Base-by-base conservation (phyloP, 37 sponge, comb jelly and placozoan species). In the Chondrilla cf. caribensis region DNA sequence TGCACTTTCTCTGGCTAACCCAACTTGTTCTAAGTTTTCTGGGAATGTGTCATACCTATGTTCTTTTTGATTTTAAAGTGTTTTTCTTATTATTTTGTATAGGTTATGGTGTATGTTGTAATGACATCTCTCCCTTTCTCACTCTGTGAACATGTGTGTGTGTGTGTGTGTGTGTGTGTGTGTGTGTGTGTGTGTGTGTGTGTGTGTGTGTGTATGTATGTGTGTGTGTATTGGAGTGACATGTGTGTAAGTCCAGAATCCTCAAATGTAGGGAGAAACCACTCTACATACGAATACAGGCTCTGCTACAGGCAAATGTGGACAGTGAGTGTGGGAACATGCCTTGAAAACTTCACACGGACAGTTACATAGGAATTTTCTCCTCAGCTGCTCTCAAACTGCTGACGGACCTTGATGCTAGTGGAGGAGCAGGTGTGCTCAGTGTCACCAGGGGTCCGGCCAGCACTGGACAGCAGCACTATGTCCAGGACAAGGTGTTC, bases 401-500 rank as follows among this genome's bases (percentile, higher is more conserved):
- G 1, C 31, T 73, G 22, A 37, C 19, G 24, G 76, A 73, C 24
- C 15, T 39, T 14, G 36, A 37, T 25, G 44, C 43, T 9, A 73
- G 40, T n/a, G 76, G 38, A 19, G 22, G n/a, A 3, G 76, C 44
- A 41, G 76, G 76, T 19, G 24, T 73, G 24, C 40, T 73, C 44
- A 73, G 40, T n/a, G 2, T 40, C 3, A 25, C n/a, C 3, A 22
- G 5, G 3, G 22, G 24, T 22, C 17, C 41, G 2, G 42, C 25
- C 8, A n/a, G 42, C 76, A 37, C 58, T 60, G 11, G 80, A n/a
- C 40, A 84, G 83, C 92, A 80, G 14, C 86, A 90, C 70, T 94
- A 90, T 87, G 86, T 94, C 31, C 94, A 94, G 39, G 92, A 94
- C 41, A 94, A 94, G 57, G 92, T 88, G 47, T 94, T 88, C 79